Base-by-base conservation (phyloP, 64 coral and sea anemone genomes). In the Porites australiensis region DNA sequence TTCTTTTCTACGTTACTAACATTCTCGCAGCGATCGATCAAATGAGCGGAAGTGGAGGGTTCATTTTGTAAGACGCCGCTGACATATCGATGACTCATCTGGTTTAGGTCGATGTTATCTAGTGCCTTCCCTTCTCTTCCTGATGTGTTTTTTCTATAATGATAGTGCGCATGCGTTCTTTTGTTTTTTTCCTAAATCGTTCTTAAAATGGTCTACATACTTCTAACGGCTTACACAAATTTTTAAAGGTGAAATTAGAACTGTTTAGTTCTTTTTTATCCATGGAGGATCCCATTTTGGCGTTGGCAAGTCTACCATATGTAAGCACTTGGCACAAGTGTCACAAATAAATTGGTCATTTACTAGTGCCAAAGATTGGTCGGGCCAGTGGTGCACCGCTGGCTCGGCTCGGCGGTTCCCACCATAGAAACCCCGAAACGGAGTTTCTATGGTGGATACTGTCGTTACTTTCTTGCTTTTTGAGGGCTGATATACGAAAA, bases 21-120 rank as follows among this genome's bases (percentile, higher is more conserved):
- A 37, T 37, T 37, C 27, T 37, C 1, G 58, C 58, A 60, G 58
- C 58, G 58, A 60, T 60, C 58, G 58, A 60, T 14, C 58, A 60
- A 60, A 14, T 70, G 66, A 70, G 66, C 66, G 66, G 66, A 70
- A 70, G 66, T 70, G 5, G 20, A 70, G 66, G 66, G 66, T 16
- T 70, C 66, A 70, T 70, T 70, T 70, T 1, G 66, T 70, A 70
- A 70, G 66, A 70, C 66, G 66, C 66, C 66, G 66, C 66, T 70
- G 66, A 70, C 66, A 70, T 70, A 70, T 70, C 66, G 66, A 70
- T 70, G 66, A 70, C 66, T 70, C 66, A 70, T 70, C 66, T 70
- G 66, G 66, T 70, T 70, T 70, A 70, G 66, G 66, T 70, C 66
- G 66, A 70, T 70, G 66, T 70, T 70, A 70, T 70, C 66, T 70